Conservation (phyloP, 2,113 vertebrate genomes). For the Ictalurus furcatus region DNA sequence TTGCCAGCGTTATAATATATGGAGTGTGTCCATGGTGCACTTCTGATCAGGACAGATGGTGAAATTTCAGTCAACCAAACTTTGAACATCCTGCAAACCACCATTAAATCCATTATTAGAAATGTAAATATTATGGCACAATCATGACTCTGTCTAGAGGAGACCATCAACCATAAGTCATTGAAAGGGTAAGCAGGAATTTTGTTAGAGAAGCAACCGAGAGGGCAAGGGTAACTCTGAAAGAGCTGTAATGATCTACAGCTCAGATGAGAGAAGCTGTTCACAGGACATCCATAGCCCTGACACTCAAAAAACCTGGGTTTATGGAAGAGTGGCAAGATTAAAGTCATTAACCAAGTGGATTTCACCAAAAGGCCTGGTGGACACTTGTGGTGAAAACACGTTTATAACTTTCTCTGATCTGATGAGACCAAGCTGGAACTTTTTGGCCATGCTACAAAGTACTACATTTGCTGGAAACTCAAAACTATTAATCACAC, state of each 20-base stretch:
- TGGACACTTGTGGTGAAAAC: neutral
- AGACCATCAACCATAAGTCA: neutral
- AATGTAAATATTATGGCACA: neutral
- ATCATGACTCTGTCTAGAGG: neutral
- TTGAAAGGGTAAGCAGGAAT: neutral
- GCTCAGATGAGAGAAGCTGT: neutral
- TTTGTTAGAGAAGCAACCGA: neutral
- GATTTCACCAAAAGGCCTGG: neutral
- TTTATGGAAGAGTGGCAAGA: neutral
- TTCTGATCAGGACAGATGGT: conserved; percentile 1
- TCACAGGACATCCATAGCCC: neutral
- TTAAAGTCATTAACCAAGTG: neutral
- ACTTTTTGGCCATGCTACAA: neutral
- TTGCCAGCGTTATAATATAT: conserved; percentile 9
- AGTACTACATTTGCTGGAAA: neutral
- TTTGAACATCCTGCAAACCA: neutral
- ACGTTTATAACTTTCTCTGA: neutral
- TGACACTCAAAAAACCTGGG: neutral
- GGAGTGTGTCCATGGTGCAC: conserved; percentile 7
- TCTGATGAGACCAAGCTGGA: neutral
- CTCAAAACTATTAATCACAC: neutral
- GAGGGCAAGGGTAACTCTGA: neutral
- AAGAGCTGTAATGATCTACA: neutral
- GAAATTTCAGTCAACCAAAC: neutral
- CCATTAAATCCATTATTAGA: neutral